Conservation (phyloP, 2,113 vertebrate species). For the Cacatua alba region DNA sequence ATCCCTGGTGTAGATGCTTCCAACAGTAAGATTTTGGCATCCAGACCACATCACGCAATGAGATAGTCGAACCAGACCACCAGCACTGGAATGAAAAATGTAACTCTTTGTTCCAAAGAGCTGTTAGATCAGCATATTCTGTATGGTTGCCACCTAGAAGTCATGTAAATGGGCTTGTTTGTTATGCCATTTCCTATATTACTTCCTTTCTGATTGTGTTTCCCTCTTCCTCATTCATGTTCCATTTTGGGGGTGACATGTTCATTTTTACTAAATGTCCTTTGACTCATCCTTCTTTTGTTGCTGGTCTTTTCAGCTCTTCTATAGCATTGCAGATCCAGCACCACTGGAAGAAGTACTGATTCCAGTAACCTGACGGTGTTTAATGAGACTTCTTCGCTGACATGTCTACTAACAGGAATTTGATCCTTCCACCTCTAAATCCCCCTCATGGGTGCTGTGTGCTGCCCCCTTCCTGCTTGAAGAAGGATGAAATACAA, state of each 20-base stretch:
- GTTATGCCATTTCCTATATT: neutral
- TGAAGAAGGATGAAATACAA: neutral
- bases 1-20: neutral
- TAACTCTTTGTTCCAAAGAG: neutral
- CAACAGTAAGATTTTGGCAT: neutral
- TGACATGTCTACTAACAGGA: neutral
- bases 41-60: neutral
- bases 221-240: neutral
- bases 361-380: neutral
- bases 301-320: neutral
- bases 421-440: neutral
- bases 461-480: neutral
- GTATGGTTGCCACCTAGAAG: neutral
- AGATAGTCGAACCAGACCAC: neutral
- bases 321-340: neutral
- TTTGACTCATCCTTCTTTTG: neutral
- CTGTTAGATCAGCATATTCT: neutral
- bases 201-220: neutral
- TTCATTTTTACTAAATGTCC: neutral
- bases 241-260: neutral
- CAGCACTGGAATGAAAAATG: neutral
- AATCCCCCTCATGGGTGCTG: neutral
- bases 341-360: neutral
- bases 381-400: neutral
- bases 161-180: neutral